These are phyloP conservation scores for Sinotaia quadrata DNA, from an alignment of 2,888 invertebrate genomes.

Conservation along the genomic window DNA sequence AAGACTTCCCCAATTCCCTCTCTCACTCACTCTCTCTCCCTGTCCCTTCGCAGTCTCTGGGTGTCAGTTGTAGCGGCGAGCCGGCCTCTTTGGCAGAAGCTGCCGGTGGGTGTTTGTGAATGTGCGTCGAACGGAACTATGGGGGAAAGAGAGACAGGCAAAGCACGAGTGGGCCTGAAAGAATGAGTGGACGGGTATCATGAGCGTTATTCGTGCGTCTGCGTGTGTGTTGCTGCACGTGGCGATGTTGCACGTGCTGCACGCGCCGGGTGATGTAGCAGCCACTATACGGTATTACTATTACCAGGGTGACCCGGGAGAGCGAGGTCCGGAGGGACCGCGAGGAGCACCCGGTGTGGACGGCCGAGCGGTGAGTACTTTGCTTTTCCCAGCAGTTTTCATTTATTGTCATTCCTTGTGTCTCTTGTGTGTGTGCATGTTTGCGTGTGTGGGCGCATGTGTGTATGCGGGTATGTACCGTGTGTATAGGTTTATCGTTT, in stretches of 20 bases:
- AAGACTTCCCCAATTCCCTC: not conserved
- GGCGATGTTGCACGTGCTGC: constrained; percentile 8
- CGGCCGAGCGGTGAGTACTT: constrained; percentile 55
- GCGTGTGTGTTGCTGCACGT: constrained; percentile 15
- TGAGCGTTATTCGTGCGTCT: constrained; percentile 16
- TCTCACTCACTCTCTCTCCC: not conserved
- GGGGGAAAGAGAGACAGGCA: too few species aligned
- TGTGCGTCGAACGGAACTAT: too few species aligned
- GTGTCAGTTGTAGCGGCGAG: too few species aligned
- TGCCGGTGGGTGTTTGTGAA: too few species aligned
- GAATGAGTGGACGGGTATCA: constrained; percentile 10
- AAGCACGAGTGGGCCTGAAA: not conserved
- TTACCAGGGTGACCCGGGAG: constrained; percentile 53
- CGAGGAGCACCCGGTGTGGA: constrained; percentile 58
- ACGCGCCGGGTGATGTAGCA: not conserved
- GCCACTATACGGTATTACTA: constrained; percentile 31
- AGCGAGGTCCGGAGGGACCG: constrained; percentile 70
- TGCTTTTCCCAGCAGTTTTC: too few species aligned
- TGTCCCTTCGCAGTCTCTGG: too few species aligned
- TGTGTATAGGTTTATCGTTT: not conserved
- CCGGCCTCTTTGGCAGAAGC: too few species aligned
- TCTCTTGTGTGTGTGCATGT: constrained; percentile 3
- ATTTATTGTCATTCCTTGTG: not conserved
- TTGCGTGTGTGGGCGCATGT: not conserved
- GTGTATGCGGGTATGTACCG: not conserved